These are phyloP conservation scores for Synanceia verrucosa DNA, from an alignment of 2,797 vertebrate species.

Conservation along the genomic window DNA sequence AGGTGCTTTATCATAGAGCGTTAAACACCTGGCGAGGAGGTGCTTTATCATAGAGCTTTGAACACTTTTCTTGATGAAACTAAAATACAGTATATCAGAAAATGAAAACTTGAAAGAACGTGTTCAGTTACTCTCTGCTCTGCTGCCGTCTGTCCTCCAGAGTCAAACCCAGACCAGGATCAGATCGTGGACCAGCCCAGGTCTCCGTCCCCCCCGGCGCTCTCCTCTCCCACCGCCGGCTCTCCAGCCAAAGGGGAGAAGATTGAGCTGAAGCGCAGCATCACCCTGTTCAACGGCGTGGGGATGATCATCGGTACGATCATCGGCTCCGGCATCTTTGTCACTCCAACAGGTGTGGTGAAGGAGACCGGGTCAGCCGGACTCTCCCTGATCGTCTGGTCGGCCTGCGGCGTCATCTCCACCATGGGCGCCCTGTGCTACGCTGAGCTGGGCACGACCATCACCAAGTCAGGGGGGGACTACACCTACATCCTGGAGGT, in stretches of 20 bases:
- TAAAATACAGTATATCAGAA: neutral
- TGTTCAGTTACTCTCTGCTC: too few relatives aligned
- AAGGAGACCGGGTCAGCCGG: slow-evolving; percentile 94
- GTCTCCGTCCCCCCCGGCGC: slow-evolving; percentile 47
- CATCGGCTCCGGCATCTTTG: slow-evolving; percentile 97
- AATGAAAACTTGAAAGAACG: neutral
- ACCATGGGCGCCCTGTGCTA: slow-evolving; percentile 97
- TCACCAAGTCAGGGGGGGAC: slow-evolving; percentile 95
- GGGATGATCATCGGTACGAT: slow-evolving; percentile 98
- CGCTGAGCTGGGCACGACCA: slow-evolving; percentile 96
- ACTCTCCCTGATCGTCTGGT: slow-evolving; percentile 92
- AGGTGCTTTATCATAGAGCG: too few relatives aligned
- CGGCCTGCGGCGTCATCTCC: slow-evolving; percentile 92
- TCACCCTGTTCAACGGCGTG: slow-evolving; percentile 94
- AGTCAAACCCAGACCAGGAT: slow-evolving; percentile 46
- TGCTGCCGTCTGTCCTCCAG: slow-evolving; percentile 18
- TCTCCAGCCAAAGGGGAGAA: slow-evolving; percentile 56
- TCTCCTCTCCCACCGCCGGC: slow-evolving; percentile 15
- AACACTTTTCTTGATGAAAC: neutral
- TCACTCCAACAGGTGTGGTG: slow-evolving; percentile 94
- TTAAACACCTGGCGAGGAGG: too few relatives aligned
- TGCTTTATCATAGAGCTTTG: too few relatives aligned
- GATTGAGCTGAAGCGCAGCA: slow-evolving; percentile 82
- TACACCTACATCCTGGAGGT: slow-evolving; percentile 98
- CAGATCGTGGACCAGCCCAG: slow-evolving; percentile 43